Evolutionary conservation across 2,888 invertebrate species (phyloP), one percentile per base, ranked within the genome.

Genomic region (Metellina segmentata): DNA sequence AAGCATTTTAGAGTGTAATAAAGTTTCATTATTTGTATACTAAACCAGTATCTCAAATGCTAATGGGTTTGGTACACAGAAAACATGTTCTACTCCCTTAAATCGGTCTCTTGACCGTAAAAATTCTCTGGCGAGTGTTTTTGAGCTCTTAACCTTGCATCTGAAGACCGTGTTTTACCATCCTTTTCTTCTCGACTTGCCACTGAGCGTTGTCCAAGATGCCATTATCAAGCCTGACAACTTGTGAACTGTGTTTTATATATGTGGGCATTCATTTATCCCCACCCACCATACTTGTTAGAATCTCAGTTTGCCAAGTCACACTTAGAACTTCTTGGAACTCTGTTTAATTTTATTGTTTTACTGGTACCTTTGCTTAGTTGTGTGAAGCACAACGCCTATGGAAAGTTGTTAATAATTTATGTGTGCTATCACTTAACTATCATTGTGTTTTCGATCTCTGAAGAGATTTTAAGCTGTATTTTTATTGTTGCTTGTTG

Each of bases 381-480:
- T 83, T 83, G 83, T 74, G 83, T 53, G 74, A 79, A 77, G 16
- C 61, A 79, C 79, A 79, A 79, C 79, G 61, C 52, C 19, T 74
- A 51, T 72, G 83, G 83, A 83, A 83, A 83, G 83, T 83, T 83
- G 52, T 72, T 52, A 52, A 72, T 49, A 71, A 82, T 71, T 83
- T 83, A 70, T 71, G 70, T 81, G 19, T 81, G 69, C 34, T 19
- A 19, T 81, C 51, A 72, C 16, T 83, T 20, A 7, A 77, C 48
- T 16, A 34, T 49, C 48, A 8, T 51, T 49, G 9, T 81, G 70
- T 81, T 48, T 81, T n/a, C 70, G 49, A 61, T 34, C 20, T n/a
- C 16, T 61, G 61, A 51, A 61, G 19, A 53, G 51, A 77, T 16
- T 77, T 34, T 51, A 16, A 77, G 77, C 16, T 77, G 49, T 48